Conservation (phyloP, 2,113 vertebrate species). For the Hystrix brachyura region DNA sequence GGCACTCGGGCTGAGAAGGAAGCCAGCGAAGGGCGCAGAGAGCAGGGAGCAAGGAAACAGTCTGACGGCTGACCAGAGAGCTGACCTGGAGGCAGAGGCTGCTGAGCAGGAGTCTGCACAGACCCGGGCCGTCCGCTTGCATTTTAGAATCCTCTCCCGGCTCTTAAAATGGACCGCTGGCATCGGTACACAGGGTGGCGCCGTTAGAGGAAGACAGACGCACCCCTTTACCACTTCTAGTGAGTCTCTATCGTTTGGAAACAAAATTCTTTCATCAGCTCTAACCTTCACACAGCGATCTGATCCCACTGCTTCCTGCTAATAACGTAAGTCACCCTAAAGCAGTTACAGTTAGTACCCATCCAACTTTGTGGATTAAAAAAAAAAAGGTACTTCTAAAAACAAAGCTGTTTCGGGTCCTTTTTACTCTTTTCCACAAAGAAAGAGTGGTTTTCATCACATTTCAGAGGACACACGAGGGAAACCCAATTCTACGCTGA, state of each 20-base stretch:
- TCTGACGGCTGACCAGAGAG: not conserved
- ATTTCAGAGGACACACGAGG: not conserved
- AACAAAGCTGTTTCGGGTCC: constrained; percentile 59
- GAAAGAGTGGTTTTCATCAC: constrained; percentile 30
- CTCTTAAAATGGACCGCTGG: not conserved
- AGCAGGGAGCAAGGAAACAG: not conserved
- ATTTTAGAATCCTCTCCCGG: not conserved
- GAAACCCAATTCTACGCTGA: constrained; percentile 16
- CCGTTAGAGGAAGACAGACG: not conserved
- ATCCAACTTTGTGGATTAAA: constrained; percentile 22
- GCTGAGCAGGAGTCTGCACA: not conserved
- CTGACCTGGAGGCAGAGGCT: not conserved
- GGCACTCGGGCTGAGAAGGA: not conserved
- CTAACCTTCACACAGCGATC: not conserved
- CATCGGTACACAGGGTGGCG: not conserved
- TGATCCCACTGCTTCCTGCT: constrained; percentile 33
- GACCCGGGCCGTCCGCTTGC: not conserved
- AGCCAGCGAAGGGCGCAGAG: not conserved
- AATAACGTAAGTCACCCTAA: constrained; percentile 59
- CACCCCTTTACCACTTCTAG: not conserved
- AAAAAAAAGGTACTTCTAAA: not conserved
- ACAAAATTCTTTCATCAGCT: constrained; percentile 3
- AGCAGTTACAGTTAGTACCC: not conserved
- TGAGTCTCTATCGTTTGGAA: not conserved
- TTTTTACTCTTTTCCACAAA: constrained; percentile 5